Percentiles rank a stretch among this genome's conserved stretches.
Evolutionary conservation across 2,888 invertebrate genomes (phyloP).

Genomic region (Scaptodrosophila latifasciaeformis): DNA sequence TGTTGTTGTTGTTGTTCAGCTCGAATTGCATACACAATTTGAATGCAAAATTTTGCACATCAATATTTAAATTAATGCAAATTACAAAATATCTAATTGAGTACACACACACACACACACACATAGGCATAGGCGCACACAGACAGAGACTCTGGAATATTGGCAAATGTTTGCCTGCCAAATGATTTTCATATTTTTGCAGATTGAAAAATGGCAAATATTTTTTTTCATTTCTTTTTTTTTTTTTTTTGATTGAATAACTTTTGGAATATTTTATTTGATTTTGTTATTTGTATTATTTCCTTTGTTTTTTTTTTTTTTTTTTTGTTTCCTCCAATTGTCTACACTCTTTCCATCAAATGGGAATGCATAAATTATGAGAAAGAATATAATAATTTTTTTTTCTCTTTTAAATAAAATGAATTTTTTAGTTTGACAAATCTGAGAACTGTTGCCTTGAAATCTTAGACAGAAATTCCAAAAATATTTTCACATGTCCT

Average conservation of each 20-base stretch:
- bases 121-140: not conserved
- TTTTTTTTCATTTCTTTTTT: not conserved
- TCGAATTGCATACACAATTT: not conserved
- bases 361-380: too few relatives aligned
- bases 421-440: too few relatives aligned
- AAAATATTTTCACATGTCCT: too few relatives aligned
- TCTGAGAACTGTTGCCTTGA: too few relatives aligned
- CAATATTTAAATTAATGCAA: conserved; percentile 54
- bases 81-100: conserved; percentile 45
- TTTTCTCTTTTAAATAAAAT: too few relatives aligned
- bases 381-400: too few relatives aligned
- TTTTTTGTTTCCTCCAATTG: too few relatives aligned
- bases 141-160: not conserved
- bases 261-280: too few relatives aligned
- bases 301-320: not conserved
- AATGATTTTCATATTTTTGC: not conserved
- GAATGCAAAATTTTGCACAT: conserved; percentile 20
- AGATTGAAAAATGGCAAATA: not conserved
- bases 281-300: not conserved
- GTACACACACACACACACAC: conserved; percentile 1
- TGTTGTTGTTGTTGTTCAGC: not conserved
- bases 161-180: too few relatives aligned
- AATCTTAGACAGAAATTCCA: too few relatives aligned
- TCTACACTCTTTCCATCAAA: too few relatives aligned
- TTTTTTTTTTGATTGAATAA: not conserved